Evolutionary conservation across 2,113 vertebrate genomes (phyloP), one percentile per base, ranked within the genome.

Genomic region (Centropristis striata): DNA sequence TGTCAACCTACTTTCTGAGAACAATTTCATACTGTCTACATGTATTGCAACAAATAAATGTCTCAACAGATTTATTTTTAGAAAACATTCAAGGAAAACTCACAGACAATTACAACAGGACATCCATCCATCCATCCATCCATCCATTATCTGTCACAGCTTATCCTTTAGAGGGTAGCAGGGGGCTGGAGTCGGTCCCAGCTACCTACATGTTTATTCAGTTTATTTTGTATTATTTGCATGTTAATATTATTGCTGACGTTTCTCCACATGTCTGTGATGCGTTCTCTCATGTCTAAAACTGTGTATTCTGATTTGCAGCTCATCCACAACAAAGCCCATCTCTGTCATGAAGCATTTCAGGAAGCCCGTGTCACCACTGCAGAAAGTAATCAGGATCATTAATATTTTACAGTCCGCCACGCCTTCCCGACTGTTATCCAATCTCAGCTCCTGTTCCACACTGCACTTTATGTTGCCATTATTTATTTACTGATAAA

Each of bases 401-500:
- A 91, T 95, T 90, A 92, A 92, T 92, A 91, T 93, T 92, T 89
- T 61, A 95, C 72, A 79, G 71, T 71, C 47, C 13, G 36, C 71
- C 84, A 84, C 75, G 75, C 90, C 87, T 63, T 78, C 64, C 61
- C 4, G 61, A 89, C 88, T 87, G 82, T 73, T 85, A 70, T 83
- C 85, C 85, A 90, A 88, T 90, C 91, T 89, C 88, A 77, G 87
- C 65, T 85, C 75, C 73, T 68, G 81, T 49, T 90, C 84, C 81
- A 71, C 68, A 69, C 75, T 67, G 83, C 86, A 88, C 86, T 91
- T 78, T 83, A 88, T 80, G 80, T 84, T 75, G 53, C 84, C 91
- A 94, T 94, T 86, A 92, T 94, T 95, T 94, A 94, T 95, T 94
- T 92, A 93, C 88, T 86, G 83, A 71, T 76, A 60, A 88, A 89